Evolutionary conservation across 2,113 vertebrate genomes (phyloP), one percentile per base, ranked within the genome.

Genomic region (Dermatemys mawii): DNA sequence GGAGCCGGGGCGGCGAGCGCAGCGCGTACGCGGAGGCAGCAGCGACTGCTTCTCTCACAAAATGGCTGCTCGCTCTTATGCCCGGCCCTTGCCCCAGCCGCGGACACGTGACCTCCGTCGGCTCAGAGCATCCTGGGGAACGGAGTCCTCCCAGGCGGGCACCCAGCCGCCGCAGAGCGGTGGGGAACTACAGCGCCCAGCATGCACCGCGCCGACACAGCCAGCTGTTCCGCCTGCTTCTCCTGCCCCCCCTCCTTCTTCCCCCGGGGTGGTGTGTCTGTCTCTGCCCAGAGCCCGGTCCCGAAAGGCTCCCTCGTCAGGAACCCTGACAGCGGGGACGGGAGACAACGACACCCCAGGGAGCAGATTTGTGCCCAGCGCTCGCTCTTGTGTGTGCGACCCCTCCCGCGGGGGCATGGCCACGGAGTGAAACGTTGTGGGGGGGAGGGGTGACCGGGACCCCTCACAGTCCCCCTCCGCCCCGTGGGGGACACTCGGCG

Each of bases 1-100:
- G 50, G n/a, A 84, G 48, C 49, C 90, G 60, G 53, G 29, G 5
- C 48, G 4, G 2, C 24, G 5, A 81, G 84, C 90, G 93, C 83
- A n/a, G n/a, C n/a, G n/a, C n/a, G n/a, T n/a, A n/a, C n/a, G n/a
- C n/a, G 75, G 17, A 83, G 88, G 75, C 57, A 16, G 86, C 95
- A 83, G 84, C 94, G 13, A 67, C 92, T 93, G 84, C 63, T 53
- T 67, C 11, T 51, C 86, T 89, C 94, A 94, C 90, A 98, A 98
- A 96, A 98, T 98, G 98, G 98, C 98, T 94, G 95, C 27, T 5
- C 35, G 83, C 85, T 89, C 50, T 60, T 92, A 87, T 93, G 90
- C 21, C 92, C 87, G 16, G 88, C 7, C 9, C 46, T 49, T 57
- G 81, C 78, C n/a, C 27, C 54, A 6, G 89, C 41, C 84, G 38